Evolutionary conservation across 2,113 vertebrate genomes (phyloP).

Genomic region (Osmerus eperlanus): DNA sequence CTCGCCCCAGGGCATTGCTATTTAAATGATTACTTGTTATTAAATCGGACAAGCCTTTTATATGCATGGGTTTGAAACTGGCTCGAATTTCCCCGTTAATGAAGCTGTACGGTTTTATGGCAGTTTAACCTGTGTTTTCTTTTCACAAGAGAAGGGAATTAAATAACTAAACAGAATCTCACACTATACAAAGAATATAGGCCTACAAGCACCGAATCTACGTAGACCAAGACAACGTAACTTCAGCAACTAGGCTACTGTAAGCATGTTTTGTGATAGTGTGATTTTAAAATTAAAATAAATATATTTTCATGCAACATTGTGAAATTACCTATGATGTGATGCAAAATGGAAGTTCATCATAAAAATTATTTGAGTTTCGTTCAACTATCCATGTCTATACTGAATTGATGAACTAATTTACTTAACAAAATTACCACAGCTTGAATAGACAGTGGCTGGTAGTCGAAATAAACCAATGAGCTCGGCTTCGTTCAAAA

Average conservation of each 20-base stretch:
- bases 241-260: background rate
- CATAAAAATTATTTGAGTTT: background rate
- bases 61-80: constrained; percentile 57
- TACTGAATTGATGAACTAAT: background rate
- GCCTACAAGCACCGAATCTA: constrained; percentile 3
- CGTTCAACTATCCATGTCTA: background rate
- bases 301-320: too few relatives aligned
- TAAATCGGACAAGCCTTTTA: constrained; percentile 60
- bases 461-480: constrained; percentile 30
- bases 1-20: constrained; percentile 47
- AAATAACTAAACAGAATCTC: constrained; percentile 15
- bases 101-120: constrained; percentile 63
- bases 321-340: too few relatives aligned
- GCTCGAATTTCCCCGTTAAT: constrained; percentile 61
- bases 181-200: constrained; percentile 30
- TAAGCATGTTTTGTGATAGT: background rate
- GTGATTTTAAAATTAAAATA: background rate
- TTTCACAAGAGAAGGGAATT: constrained; percentile 46
- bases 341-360: background rate
- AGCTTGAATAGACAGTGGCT: background rate
- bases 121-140: constrained; percentile 30
- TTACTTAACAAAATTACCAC: background rate
- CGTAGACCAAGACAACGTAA: background rate
- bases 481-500: constrained; percentile 73
- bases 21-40: constrained; percentile 61